phyloP scores from a whole-genome alignment of 2,888 invertebrate species.

The Lasioglossum morio region DNA sequence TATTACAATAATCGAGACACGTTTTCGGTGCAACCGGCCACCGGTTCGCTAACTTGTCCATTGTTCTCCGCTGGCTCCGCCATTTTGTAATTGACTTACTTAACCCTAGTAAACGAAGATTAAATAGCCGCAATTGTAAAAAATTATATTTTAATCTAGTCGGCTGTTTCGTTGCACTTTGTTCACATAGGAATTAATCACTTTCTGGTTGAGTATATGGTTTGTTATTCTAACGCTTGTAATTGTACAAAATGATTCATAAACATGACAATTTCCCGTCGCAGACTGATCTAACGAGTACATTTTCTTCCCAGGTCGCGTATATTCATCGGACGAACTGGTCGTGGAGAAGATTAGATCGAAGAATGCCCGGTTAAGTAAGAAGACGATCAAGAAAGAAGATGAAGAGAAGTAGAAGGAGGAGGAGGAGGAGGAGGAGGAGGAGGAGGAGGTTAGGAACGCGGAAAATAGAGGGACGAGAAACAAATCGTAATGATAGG shows the following conservation, averaged over 20 bases:
- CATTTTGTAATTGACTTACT: not conserved
- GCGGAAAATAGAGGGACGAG: constrained; percentile 51
- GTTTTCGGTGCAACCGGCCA: constrained; percentile 15
- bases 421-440: constrained; percentile 9
- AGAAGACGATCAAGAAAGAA: constrained; percentile 39
- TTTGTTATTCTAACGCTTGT: not conserved
- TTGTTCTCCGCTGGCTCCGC: not conserved
- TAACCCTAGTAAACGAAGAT: not conserved
- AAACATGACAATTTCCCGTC: not conserved
- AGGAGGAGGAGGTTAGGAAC: constrained; percentile 38
- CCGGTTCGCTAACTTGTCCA: not conserved
- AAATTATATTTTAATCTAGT: not conserved
- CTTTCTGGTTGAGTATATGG: not conserved
- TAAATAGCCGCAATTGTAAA: not conserved
- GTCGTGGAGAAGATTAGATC: constrained; percentile 15
- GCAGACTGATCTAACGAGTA: not conserved
- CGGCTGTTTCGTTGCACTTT: not conserved
- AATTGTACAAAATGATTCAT: too few species aligned
- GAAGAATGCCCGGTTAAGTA: constrained; percentile 45
- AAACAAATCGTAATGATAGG: constrained; percentile 52
- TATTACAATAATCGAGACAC: constrained; percentile 54
- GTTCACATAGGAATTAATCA: not conserved
- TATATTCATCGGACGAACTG: constrained; percentile 21
- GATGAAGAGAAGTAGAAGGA: not conserved
- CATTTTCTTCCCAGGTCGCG: not conserved